Evolutionary conservation across 2,888 invertebrate species (phyloP), one percentile per base, ranked within the genome.

Genomic region (Siphonodentalium dalli): DNA sequence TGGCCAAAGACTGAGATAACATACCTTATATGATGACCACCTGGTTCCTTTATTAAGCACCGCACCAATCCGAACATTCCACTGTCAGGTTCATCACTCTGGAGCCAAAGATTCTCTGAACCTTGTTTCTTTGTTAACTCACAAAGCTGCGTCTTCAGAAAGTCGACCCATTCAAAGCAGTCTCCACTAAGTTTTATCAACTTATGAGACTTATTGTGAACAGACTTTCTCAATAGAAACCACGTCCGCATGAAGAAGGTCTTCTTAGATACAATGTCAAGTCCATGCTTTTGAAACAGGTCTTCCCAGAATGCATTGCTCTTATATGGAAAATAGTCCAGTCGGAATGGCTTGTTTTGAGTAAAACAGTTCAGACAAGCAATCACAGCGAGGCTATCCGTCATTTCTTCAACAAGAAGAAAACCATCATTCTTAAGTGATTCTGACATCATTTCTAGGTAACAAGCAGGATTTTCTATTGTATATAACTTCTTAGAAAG

Each of bases 51-150:
- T 72, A 90, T 89, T 65, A 98, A 85, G 81, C 98, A 98, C 75
- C 92, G 90, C 73, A 90, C 88, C 77, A 98, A 85, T 42, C 98
- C 98, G 48, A 95, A 85, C 59, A 92, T 85, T 9, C 98, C 97
- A 77, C 87, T 86, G 28, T 86, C 79, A 55, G 88, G 85, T 69
- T 88, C 87, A 73, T 89, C 86, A 54, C 88, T 86, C 46, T 90
- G 87, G 28, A 91, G 69, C 85, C 85, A 85, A 29, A 85, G 68
- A 38, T 81, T 82, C 46, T 79, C 73, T 51, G 74, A 85, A 24
- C 72, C 75, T 13, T 78, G 73, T 67, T 88, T 87, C 3, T 66
- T 56, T 20, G 81, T 78, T 87, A 42, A 87, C 85, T 87, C 87
- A 58, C 87, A 87, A 78, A 96, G 75, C 0, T 89, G 88, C 1